Evolutionary conservation across 2,113 vertebrate species (phyloP).

Genomic region (Sigmodon hispidus): DNA sequence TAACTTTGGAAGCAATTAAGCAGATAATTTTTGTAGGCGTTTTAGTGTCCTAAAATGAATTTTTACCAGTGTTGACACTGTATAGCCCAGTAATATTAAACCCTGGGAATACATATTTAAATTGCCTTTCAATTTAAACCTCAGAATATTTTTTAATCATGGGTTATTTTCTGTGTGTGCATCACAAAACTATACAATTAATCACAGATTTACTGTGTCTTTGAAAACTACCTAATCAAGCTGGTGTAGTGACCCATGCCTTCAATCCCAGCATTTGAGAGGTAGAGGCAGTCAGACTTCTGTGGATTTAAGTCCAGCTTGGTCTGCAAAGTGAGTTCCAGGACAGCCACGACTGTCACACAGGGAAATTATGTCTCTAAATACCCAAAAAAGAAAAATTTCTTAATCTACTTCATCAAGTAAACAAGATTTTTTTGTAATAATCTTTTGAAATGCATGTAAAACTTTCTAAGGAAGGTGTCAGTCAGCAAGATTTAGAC

Average conservation of each 20-base stretch:
- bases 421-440: conserved; percentile 56
- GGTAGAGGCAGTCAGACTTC: neutral
- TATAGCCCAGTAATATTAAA: conserved; percentile 45
- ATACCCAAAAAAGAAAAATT: neutral
- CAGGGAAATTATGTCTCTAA: neutral
- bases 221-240: conserved; percentile 40
- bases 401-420: neutral
- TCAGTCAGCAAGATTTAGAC: conserved; percentile 36
- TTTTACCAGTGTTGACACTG: conserved; percentile 36
- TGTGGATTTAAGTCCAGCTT: neutral
- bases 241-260: neutral
- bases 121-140: conserved; percentile 39
- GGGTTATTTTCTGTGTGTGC: neutral
- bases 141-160: conserved; percentile 48
- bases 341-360: neutral
- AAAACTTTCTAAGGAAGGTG: conserved; percentile 47
- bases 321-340: neutral
- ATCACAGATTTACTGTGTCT: conserved; percentile 38
- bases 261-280: neutral
- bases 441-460: conserved; percentile 35
- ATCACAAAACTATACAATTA: neutral
- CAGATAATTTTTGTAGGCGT: neutral
- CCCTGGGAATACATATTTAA: conserved; percentile 43
- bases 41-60: conserved; percentile 16
- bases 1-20: conserved; percentile 25